phyloP scores from a whole-genome alignment of 2,888 invertebrate genomes.

The Agrotis ipsilon region DNA sequence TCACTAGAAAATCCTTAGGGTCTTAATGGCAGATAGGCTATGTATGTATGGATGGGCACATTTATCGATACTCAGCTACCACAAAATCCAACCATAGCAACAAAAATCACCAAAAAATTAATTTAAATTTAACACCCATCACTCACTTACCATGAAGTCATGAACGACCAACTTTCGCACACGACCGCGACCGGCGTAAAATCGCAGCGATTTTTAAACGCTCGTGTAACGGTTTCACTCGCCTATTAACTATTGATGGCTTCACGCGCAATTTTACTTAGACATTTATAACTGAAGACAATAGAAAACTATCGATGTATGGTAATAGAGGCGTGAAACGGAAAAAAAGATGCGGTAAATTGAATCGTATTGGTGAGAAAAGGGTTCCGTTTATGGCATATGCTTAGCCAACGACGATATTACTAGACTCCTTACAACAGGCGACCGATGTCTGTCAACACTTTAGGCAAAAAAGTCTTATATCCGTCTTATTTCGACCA shows the following conservation, averaged over 20 bases:
- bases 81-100: conserved; percentile 23
- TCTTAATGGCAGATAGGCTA: too few species aligned
- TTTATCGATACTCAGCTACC: not conserved
- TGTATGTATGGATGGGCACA: too few species aligned
- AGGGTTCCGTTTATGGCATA: conserved; percentile 45
- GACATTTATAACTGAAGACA: conserved; percentile 69
- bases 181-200: conserved; percentile 39
- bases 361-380: not conserved
- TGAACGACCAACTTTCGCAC: conserved; percentile 57
- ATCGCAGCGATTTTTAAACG: conserved; percentile 62
- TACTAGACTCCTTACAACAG: too few species aligned
- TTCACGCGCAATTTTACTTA: conserved; percentile 68
- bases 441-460: too few species aligned
- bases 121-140: conserved; percentile 19
- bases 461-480: too few species aligned
- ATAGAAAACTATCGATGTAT: conserved; percentile 68
- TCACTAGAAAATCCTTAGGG: too few species aligned
- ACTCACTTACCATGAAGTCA: conserved; percentile 24
- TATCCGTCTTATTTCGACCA: too few species aligned
- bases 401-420: too few species aligned
- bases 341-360: conserved; percentile 48
- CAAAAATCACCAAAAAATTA: conserved; percentile 2
- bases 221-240: conserved; percentile 59
- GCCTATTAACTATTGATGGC: conserved; percentile 64
- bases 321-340: conserved; percentile 66